These are phyloP conservation scores for Ochropleura plecta DNA, from an alignment of 2,888 invertebrate genomes.

Conservation along the genomic window DNA sequence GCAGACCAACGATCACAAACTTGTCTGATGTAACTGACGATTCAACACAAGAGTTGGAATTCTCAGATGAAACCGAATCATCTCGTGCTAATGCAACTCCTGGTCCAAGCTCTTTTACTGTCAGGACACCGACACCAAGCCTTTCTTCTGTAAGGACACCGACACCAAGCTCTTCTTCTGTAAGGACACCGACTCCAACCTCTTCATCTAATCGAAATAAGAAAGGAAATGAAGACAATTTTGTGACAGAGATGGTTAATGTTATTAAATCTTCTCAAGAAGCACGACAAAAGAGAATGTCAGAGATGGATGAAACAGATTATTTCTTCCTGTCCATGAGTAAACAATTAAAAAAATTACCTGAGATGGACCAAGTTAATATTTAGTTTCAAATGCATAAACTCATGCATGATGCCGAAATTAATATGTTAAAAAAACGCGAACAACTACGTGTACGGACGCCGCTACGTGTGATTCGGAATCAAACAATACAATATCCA, in stretches of 20 bases:
- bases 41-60: constrained; percentile 52
- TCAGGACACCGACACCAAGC: too few species aligned
- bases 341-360: constrained; percentile 21
- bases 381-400: background rate
- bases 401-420: constrained; percentile 35
- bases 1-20: constrained; percentile 23
- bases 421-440: constrained; percentile 35
- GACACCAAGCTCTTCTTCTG: constrained; percentile 17
- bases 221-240: constrained; percentile 46
- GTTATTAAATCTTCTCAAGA: constrained; percentile 42
- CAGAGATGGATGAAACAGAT: constrained; percentile 24
- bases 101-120: too few species aligned
- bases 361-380: constrained; percentile 10
- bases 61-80: constrained; percentile 38
- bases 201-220: constrained; percentile 35
- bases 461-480: constrained; percentile 30
- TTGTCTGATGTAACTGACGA: constrained; percentile 36
- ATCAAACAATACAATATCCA: constrained; percentile 34
- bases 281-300: constrained; percentile 39
- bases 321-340: constrained; percentile 21
- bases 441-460: constrained; percentile 33
- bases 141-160: constrained; percentile 14
- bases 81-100: constrained; percentile 5
- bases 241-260: constrained; percentile 41
- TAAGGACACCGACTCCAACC: constrained; percentile 13